Conservation (phyloP, 2,797 vertebrate species). For the Semaprochilodus insignis region DNA sequence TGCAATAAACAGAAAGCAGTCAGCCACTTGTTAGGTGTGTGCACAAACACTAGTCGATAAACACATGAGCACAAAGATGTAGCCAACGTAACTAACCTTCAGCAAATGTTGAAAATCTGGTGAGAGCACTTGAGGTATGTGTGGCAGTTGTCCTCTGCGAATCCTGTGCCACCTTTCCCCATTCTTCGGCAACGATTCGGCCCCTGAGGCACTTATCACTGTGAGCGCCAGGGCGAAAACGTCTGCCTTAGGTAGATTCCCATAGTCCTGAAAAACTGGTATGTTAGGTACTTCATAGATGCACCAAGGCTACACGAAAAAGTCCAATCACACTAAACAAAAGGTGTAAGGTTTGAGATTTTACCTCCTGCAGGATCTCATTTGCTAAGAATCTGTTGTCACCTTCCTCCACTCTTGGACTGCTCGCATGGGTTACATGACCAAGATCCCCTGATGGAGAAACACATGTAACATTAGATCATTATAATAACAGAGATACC, state of each 20-base stretch:
- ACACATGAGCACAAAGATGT: background rate
- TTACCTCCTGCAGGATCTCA: constrained; percentile 94
- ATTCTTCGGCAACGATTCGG: background rate
- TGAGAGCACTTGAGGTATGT: constrained; percentile 4
- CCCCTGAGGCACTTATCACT: constrained; percentile 25
- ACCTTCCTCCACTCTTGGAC: constrained; percentile 92
- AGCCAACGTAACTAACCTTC: background rate
- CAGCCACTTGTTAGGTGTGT: background rate
- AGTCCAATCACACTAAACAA: background rate
- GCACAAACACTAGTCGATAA: background rate
- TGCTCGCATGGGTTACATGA: constrained; percentile 90
- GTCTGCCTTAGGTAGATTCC: constrained; percentile 48
- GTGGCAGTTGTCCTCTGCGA: constrained; percentile 11
- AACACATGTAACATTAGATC: background rate
- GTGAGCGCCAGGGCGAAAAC: constrained; percentile 53
- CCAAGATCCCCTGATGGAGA: constrained; percentile 88
- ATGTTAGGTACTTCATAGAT: background rate
- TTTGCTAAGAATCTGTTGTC: constrained; percentile 93
- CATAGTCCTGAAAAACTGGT: constrained; percentile 57
- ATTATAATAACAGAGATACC: background rate
- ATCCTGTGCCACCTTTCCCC: constrained; percentile 18
- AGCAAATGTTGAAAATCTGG: constrained; percentile 37
- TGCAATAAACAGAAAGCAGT: constrained; percentile 39
- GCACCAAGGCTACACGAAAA: background rate
- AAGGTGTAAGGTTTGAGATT: background rate